Conservation (phyloP, 1,140 invertebrate genomes). For the Pseudoatta argentina region DNA sequence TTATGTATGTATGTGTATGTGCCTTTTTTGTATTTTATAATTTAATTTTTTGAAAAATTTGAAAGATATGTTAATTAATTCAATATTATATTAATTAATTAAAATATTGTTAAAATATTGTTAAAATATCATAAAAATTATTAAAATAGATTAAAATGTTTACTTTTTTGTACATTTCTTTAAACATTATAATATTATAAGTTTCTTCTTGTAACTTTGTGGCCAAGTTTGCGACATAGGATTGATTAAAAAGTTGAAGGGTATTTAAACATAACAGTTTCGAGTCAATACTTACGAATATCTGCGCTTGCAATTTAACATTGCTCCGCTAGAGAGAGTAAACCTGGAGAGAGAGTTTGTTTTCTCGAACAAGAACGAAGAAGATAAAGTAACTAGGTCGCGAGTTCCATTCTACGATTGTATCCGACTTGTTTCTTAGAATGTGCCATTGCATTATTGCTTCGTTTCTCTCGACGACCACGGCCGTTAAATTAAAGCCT, state of each 20-base stretch:
- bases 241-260: constrained; percentile 26
- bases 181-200: background rate
- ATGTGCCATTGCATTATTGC: constrained; percentile 43
- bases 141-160: background rate
- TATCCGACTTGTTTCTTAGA: constrained; percentile 47
- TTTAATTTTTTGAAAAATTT: background rate
- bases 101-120: no score
- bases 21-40: background rate
- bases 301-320: constrained; percentile 30
- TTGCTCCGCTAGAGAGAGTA: background rate
- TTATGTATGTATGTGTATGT: background rate
- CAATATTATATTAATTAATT: no score
- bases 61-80: no score
- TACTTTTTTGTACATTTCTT: background rate
- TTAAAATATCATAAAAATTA: background rate
- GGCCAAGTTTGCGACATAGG: background rate
- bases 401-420: constrained; percentile 51
- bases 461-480: constrained; percentile 53
- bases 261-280: constrained; percentile 31
- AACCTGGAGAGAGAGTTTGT: constrained; percentile 44
- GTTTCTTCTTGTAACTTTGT: background rate
- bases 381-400: constrained; percentile 69
- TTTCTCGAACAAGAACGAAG: constrained; percentile 38
- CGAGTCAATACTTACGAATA: constrained; percentile 30
- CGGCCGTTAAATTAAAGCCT: constrained; percentile 38